These are phyloP conservation scores for Gallinago solitaria DNA, from an alignment of 2,797 vertebrate genomes.

Conservation along the genomic window DNA sequence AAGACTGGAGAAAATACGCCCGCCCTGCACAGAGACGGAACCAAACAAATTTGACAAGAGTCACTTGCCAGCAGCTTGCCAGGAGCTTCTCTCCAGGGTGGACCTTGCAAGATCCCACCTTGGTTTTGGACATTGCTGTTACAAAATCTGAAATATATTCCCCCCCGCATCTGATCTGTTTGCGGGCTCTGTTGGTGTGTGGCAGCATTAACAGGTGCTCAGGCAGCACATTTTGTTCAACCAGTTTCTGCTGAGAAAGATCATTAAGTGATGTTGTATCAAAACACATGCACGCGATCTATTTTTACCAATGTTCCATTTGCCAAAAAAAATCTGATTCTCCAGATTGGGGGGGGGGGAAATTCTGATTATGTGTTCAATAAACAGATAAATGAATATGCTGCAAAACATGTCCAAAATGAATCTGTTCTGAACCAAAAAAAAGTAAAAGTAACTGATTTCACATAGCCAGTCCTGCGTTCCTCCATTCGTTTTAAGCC, in stretches of 20 bases:
- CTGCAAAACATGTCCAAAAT: not conserved
- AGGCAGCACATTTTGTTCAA: not conserved
- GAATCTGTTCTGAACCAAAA: not conserved
- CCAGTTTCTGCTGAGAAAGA: not conserved
- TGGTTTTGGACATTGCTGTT: not conserved
- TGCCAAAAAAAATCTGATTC: not conserved
- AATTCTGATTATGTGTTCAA: not conserved
- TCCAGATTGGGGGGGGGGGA: not conserved
- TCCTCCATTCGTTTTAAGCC: not conserved
- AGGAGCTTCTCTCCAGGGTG: not conserved
- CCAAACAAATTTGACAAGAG: not conserved
- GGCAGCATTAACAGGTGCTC: not conserved
- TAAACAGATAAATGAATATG: not conserved
- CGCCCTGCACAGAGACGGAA: not conserved
- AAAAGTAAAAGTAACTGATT: not conserved
- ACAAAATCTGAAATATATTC: not conserved
- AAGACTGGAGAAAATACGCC: not conserved
- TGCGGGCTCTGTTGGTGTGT: fast-evolving
- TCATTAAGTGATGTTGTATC: not conserved
- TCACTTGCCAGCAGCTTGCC: not conserved
- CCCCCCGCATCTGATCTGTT: not conserved
- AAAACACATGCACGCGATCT: not conserved
- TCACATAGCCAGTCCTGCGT: not conserved
- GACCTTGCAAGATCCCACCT: not conserved
- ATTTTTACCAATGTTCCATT: not conserved